These are phyloP conservation scores for Orussus abietinus DNA, from an alignment of 1,140 invertebrate genomes.

Conservation along the genomic window DNA sequence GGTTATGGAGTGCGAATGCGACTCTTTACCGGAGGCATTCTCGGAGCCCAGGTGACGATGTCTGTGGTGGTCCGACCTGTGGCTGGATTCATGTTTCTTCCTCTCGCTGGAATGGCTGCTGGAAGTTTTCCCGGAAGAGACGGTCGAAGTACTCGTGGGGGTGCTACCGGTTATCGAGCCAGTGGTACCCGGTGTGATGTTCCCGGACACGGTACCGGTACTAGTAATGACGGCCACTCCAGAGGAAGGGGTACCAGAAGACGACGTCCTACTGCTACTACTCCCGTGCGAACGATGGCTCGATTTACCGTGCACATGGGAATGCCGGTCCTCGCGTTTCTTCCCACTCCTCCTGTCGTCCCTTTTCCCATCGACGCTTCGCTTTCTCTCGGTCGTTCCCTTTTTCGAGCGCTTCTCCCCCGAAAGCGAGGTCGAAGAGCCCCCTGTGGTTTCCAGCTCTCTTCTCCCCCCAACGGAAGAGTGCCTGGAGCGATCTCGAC, in stretches of 20 bases:
- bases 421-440: background rate
- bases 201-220: no score
- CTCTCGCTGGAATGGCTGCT: conserved; percentile 31
- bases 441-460: no score
- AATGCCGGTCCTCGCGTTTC: conserved; percentile 31
- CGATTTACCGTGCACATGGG: conserved; percentile 27
- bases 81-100: conserved; percentile 31
- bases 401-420: conserved; percentile 13
- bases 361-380: conserved; percentile 15
- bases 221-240: no score
- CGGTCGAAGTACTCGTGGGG: no score
- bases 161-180: no score
- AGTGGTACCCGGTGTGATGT: no score
- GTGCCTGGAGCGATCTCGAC: conserved; percentile 21
- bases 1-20: conserved; percentile 3
- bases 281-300: conserved; percentile 19
- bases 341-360: conserved; percentile 26
- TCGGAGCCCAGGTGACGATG: no score
- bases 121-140: no score
- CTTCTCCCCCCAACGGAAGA: conserved; percentile 24
- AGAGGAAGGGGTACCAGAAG: no score
- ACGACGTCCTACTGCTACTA: background rate
- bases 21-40: conserved; percentile 18
- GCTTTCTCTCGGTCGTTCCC: conserved; percentile 14
- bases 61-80: conserved; percentile 16